Percentiles rank a stretch among this genome's conserved stretches.
These are phyloP conservation scores for Trachelus stipa DNA, from an alignment of 2,888 invertebrate species.

Conservation along the genomic window DNA sequence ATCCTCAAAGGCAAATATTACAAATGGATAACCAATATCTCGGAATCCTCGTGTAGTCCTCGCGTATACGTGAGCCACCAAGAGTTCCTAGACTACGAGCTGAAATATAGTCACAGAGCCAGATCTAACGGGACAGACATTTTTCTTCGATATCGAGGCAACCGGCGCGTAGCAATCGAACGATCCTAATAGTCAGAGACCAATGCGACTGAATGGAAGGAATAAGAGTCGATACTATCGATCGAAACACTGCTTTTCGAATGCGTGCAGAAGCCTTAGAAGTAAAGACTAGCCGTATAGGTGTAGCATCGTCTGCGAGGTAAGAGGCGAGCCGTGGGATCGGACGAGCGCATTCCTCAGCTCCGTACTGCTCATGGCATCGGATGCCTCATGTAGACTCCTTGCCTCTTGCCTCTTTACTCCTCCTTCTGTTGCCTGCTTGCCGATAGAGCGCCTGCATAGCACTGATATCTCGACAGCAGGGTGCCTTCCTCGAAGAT, in stretches of 20 bases:
- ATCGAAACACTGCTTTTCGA: constrained; percentile 18
- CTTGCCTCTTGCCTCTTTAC: constrained; percentile 25
- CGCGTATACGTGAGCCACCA: not conserved
- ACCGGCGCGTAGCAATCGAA: not conserved
- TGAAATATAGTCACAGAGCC: not conserved
- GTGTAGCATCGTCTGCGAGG: constrained; percentile 26
- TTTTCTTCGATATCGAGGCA: not conserved
- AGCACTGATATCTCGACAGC: constrained; percentile 42
- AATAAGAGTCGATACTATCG: not conserved
- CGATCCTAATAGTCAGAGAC: not conserved
- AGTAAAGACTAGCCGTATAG: constrained; percentile 33
- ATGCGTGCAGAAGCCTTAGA: constrained; percentile 35
- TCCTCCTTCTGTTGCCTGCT: constrained; percentile 26
- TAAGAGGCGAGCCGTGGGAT: constrained; percentile 61
- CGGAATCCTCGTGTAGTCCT: not conserved
- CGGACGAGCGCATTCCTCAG: constrained; percentile 65
- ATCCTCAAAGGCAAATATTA: not conserved
- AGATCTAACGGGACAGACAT: not conserved
- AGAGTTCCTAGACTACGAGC: not conserved
- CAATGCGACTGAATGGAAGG: not conserved
- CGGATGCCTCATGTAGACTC: constrained; percentile 47
- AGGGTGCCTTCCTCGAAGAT: constrained; percentile 19
- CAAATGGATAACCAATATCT: not conserved
- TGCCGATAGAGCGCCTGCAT: constrained; percentile 37
- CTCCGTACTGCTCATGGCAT: constrained; percentile 55